phyloP scores from a whole-genome alignment of 2,888 invertebrate species.

The Mystacides longicornis region DNA sequence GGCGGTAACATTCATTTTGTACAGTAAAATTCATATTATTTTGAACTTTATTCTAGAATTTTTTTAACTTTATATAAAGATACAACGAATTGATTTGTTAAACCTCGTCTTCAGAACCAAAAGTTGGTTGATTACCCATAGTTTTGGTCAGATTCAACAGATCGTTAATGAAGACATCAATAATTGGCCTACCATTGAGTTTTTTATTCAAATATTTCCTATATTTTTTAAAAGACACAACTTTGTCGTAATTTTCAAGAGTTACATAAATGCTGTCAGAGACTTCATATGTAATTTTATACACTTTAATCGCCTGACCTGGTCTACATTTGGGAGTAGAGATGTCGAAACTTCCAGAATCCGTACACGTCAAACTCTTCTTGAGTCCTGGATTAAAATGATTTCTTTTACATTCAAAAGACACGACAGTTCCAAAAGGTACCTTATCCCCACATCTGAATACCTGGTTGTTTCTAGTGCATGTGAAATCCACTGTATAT shows the following conservation, averaged over 20 bases:
- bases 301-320: conserved; percentile 7
- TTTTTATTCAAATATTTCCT: not conserved
- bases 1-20: no score
- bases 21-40: no score
- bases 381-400: not conserved
- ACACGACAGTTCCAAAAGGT: not conserved
- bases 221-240: not conserved
- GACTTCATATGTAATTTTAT: conserved; percentile 6
- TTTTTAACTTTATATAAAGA: no score
- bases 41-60: no score
- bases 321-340: conserved; percentile 8
- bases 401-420: not conserved
- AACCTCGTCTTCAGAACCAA: no score
- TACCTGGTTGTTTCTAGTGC: not conserved
- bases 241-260: not conserved
- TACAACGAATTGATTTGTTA: no score
- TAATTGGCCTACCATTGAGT: no score
- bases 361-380: conserved; percentile 4
- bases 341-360: conserved; percentile 11
- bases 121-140: no score
- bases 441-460: not conserved
- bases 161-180: no score
- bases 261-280: not conserved
- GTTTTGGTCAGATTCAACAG: no score
- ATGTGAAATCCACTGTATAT: conserved; percentile 7